Conservation (phyloP, 2,797 vertebrate species). For the Helicolenus hilgendorfi region DNA sequence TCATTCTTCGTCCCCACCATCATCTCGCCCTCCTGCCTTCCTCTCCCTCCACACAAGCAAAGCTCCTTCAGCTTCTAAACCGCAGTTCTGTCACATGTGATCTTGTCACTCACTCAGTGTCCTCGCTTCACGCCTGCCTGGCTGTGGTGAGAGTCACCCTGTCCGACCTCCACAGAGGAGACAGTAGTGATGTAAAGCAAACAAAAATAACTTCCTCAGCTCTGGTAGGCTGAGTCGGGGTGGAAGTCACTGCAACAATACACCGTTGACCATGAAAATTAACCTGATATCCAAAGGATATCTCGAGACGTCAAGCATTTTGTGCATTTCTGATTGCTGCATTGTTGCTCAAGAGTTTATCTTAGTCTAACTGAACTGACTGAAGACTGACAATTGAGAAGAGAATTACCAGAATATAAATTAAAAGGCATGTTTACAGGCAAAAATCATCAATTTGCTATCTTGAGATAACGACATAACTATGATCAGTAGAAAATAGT, state of each 20-base stretch:
- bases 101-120: constrained; percentile 60
- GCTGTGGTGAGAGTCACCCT: neutral
- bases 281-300: neutral
- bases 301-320: neutral
- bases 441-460: neutral
- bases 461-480: neutral
- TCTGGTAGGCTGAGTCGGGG: neutral
- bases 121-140: constrained; percentile 28
- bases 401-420: neutral
- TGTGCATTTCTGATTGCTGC: neutral
- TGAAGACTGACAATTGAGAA: neutral
- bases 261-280: neutral
- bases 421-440: neutral
- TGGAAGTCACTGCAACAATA: neutral
- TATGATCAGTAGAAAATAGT: neutral
- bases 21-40: neutral
- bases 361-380: neutral
- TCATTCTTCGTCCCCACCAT: neutral
- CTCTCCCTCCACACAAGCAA: constrained; percentile 4
- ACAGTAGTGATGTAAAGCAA: constrained; percentile 5
- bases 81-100: constrained; percentile 64
- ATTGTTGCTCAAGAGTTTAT: constrained; percentile 7
- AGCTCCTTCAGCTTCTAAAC: constrained; percentile 36
- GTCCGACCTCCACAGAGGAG: neutral
- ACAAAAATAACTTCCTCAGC: neutral